Percentiles rank a stretch among this genome's conserved stretches.
phyloP scores from a whole-genome alignment of 2,113 vertebrate species.

The Ellobius talpinus region DNA sequence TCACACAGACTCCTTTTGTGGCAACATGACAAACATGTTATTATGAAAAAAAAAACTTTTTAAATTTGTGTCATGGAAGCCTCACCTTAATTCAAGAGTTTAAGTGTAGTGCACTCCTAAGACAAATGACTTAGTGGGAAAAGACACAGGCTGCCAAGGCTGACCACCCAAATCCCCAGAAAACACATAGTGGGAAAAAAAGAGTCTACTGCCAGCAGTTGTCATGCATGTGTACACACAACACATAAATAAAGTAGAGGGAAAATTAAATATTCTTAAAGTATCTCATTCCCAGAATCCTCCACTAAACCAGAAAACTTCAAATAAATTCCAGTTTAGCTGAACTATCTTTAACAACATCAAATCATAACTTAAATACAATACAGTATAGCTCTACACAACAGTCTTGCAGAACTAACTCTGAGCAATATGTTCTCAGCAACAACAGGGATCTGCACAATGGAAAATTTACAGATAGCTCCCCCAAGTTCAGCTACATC shows the following conservation, averaged over 20 bases:
- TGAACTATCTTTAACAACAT: conserved; percentile 44
- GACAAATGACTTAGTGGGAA: not conserved
- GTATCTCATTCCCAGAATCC: conserved; percentile 16
- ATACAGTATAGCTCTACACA: not conserved
- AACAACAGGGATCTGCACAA: not conserved
- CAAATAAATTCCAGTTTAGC: conserved; percentile 36
- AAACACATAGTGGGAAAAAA: not conserved
- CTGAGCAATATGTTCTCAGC: not conserved
- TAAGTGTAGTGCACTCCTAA: not conserved
- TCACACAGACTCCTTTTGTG: not conserved
- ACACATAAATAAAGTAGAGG: not conserved
- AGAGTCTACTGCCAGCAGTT: not conserved
- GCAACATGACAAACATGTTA: not conserved
- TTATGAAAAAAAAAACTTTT: not conserved
- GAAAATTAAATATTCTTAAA: not conserved
- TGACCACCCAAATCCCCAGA: not conserved
- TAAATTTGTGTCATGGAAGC: not conserved
- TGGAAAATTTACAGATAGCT: not conserved
- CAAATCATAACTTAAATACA: conserved; percentile 39
- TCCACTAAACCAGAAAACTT: conserved; percentile 17
- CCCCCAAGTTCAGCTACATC: not conserved
- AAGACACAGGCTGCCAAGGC: not conserved
- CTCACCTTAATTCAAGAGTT: not conserved
- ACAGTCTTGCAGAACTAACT: not conserved
- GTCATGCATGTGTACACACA: not conserved